Base-by-base conservation (phyloP, 1,140 invertebrate genomes). In the Thrips palmi region DNA sequence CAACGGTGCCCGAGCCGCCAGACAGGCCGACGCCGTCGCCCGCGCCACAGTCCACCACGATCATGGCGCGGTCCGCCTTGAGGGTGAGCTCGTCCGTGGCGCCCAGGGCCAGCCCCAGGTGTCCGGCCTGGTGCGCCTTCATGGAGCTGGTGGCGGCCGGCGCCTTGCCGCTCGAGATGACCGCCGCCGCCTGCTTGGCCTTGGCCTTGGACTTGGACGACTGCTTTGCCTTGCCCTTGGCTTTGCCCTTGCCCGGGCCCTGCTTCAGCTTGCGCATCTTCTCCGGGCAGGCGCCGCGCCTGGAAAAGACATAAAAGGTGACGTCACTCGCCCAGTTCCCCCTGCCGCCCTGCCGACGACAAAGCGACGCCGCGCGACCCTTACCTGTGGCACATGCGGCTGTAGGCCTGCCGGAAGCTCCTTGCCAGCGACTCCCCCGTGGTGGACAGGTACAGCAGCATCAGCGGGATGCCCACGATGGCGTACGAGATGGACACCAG, bases 401-500 rank as follows among this genome's bases (percentile, higher is more conserved):
- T n/a, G 44, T 62, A 60, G 4, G 57, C 40, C 11, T 51, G 51
- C 3, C 58, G 48, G 39, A 64, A 63, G 21, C 52, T 50, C 5
- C 49, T 49, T 2, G 59, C 58, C 47, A 85, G 59, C 0, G 77
- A 70, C 43, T 84, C 81, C 6, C 82, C 82, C 20, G 83, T 74
- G 4, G 79, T 82, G 15, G 80, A 83, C n/a, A 87, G 61, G 54
- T 86, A 86, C 14, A 93, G 68, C 47, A 93, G 63, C 64, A 91
- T 86, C 32, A 93, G 59, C 3, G 88, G 89, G 43, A 93, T 91
- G 15, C 87, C 87, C 25, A 89, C 64, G 3, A 83, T 64, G 1
- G 86, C 85, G 57, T 92, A 93, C 14, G 85, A 58, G 37, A 92
- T 76, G 3, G 91, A 91, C 14, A 87, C 80, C 39, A 87, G 52